A percentile compares a stretch with the other conserved stretches of the same genome.
Conservation (phyloP, 2,113 vertebrate species). For the Hydrochoerus hydrochaeris region DNA sequence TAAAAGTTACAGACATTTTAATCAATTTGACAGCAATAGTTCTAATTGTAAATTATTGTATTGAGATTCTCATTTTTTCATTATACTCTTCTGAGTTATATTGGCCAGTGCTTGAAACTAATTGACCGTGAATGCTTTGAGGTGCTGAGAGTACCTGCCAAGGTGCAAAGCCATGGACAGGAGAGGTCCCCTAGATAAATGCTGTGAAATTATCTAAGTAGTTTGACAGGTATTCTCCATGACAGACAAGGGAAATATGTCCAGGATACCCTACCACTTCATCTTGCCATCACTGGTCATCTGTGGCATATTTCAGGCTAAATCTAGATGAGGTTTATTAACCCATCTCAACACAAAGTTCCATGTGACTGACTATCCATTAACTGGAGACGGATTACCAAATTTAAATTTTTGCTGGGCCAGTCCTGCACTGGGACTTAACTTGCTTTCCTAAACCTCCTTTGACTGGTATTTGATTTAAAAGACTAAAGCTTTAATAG, state of each 20-base stretch:
- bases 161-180: background rate
- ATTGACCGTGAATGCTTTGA: background rate
- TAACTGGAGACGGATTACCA: background rate
- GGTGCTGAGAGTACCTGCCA: background rate
- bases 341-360: background rate
- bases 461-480: background rate
- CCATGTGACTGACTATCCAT: background rate
- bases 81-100: background rate
- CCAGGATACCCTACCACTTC: background rate
- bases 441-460: background rate
- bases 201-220: background rate
- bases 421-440: background rate
- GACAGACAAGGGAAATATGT: background rate
- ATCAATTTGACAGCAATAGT: slow-evolving; percentile 47
- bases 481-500: slow-evolving; percentile 18
- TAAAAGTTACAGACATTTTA: slow-evolving; percentile 50
- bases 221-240: background rate
- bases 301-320: background rate
- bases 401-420: background rate
- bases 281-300: background rate
- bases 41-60: slow-evolving; percentile 43
- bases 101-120: background rate
- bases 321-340: background rate
- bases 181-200: background rate
- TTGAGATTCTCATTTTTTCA: slow-evolving; percentile 41